Percentiles rank a stretch among this genome's conserved stretches.
Evolutionary conservation across 1,140 invertebrate genomes (phyloP).

Genomic region (Listronotus oregonensis): DNA sequence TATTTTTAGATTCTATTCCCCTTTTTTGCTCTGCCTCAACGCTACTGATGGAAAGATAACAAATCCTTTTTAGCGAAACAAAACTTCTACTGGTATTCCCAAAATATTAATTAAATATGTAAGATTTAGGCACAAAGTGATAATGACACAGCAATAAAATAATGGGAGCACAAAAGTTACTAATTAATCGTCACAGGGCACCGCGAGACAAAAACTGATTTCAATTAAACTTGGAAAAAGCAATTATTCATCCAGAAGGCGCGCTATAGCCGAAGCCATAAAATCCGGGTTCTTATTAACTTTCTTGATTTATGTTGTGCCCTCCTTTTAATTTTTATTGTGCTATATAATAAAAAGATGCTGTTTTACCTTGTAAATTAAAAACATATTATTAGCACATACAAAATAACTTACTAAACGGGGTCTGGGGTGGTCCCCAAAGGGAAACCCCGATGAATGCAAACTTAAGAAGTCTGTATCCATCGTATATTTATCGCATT

Average conservation of each 20-base stretch:
- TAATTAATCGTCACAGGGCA: constrained; percentile 27
- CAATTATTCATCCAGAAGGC: constrained; percentile 20
- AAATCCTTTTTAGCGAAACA: too few species aligned
- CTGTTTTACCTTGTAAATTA: too few species aligned
- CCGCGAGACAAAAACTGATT: constrained; percentile 27
- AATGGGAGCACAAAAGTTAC: constrained; percentile 21
- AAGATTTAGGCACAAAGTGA: constrained; percentile 14
- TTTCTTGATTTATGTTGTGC: constrained; percentile 2
- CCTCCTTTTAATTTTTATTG: background rate
- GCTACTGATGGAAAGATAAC: too few species aligned
- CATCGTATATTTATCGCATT: too few species aligned
- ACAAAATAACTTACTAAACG: too few species aligned
- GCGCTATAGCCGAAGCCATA: constrained; percentile 3
- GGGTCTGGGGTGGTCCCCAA: too few species aligned
- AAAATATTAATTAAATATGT: constrained; percentile 17
- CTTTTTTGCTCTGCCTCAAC: too few species aligned
- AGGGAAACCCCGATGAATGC: too few species aligned
- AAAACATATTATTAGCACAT: too few species aligned
- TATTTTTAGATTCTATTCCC: too few species aligned
- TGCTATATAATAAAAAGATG: background rate
- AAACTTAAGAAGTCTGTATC: too few species aligned
- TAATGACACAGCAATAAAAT: constrained; percentile 32
- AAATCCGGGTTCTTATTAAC: constrained; percentile 9
- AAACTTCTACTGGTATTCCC: too few species aligned
- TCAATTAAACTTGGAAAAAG: constrained; percentile 30